phyloP scores from a whole-genome alignment of 2,888 invertebrate species.

The Volucella bombylans region DNA sequence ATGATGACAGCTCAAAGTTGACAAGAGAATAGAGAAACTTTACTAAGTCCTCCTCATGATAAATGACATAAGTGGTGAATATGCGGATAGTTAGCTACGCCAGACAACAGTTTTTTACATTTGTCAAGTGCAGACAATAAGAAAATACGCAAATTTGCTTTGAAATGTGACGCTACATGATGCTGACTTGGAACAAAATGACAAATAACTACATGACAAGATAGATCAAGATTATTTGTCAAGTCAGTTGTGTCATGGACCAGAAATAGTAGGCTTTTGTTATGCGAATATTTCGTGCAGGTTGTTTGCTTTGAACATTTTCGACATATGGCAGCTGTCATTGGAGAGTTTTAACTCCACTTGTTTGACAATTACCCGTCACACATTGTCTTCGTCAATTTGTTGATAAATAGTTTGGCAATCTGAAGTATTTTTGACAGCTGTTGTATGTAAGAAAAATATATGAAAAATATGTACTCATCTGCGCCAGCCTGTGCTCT shows the following conservation, averaged over 20 bases:
- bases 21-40: neutral
- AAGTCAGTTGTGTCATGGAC: too few species aligned
- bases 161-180: neutral
- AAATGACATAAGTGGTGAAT: slow-evolving; percentile 28
- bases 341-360: too few species aligned
- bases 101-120: slow-evolving; percentile 1
- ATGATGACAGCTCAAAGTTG: neutral
- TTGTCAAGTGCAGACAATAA: slow-evolving; percentile 3
- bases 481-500: slow-evolving; percentile 7
- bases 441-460: neutral
- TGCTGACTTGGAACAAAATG: too few species aligned
- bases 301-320: too few species aligned
- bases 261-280: too few species aligned
- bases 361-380: too few species aligned
- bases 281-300: too few species aligned
- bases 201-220: too few species aligned
- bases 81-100: neutral
- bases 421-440: neutral
- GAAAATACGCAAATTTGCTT: neutral
- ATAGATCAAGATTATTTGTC: too few species aligned
- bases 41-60: slow-evolving; percentile 24
- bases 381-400: too few species aligned
- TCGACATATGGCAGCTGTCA: too few species aligned
- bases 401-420: too few species aligned
- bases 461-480: neutral